Base-by-base conservation (phyloP, 2,888 invertebrate genomes). In the Holacanthella duospinosa region DNA sequence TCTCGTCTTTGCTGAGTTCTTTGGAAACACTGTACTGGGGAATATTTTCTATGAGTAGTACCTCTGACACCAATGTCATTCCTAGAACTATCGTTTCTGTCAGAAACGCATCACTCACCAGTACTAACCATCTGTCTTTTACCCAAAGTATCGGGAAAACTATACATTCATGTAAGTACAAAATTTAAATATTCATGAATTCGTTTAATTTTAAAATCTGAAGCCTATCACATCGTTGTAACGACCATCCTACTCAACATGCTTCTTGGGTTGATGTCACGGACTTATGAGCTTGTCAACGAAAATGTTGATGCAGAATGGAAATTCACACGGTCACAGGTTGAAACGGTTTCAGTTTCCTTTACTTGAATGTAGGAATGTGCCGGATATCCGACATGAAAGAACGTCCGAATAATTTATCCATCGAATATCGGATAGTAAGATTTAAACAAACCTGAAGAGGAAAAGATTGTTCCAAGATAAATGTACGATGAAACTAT, bases 301-400 rank as follows among this genome's bases (percentile, higher is more conserved):
- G 84, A 85, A 68, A 85, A 85, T 73, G 81, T 84, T 56, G 84
- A 85, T 70, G 83, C 84, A 2, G 88, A 88, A 74, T 88, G 87
- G 87, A 86, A 85, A 27, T 88, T 86, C 74, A 86, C 85, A 0
- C 83, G 86, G 71, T 86, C 86, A n/a, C 83, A 86, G 75, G 77
- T 77, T 67, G 63, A 27, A n/a, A n/a, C n/a, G n/a, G n/a, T n/a
- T n/a, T n/a, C n/a, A n/a, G n/a, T n/a, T n/a, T n/a, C n/a, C n/a
- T n/a, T n/a, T n/a, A n/a, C n/a, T n/a, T n/a, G n/a, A n/a, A n/a
- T n/a, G n/a, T n/a, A n/a, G n/a, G n/a, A n/a, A n/a, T n/a, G n/a
- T n/a, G n/a, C n/a, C n/a, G n/a, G n/a, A n/a, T n/a, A n/a, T n/a
- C n/a, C n/a, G n/a, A n/a, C n/a, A n/a, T n/a, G n/a, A n/a, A n/a